Evolutionary conservation across 2,113 vertebrate genomes (phyloP).

Genomic region (Isichthys henryi): DNA sequence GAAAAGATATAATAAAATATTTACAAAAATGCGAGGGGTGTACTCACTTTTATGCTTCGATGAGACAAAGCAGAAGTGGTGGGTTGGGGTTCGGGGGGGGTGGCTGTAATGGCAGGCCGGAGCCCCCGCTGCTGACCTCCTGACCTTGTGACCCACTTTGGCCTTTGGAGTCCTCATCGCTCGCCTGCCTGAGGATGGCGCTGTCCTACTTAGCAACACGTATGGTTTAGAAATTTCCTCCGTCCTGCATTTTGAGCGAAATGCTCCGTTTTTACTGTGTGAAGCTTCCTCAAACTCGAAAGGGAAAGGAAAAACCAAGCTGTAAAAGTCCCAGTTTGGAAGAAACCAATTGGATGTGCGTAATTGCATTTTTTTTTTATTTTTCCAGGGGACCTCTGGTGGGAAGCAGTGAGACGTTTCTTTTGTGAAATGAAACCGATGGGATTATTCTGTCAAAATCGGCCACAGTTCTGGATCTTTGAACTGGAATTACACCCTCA

Average conservation of each 20-base stretch:
- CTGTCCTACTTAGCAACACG: neutral
- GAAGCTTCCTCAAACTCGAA: neutral
- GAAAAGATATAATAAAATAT: too few relatives aligned
- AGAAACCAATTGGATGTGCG: neutral
- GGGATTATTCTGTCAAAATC: neutral
- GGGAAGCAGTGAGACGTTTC: neutral
- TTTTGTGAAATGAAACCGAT: neutral
- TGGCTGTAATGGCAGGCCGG: neutral
- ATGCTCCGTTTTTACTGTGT: neutral
- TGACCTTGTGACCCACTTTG: neutral
- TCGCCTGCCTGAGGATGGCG: neutral
- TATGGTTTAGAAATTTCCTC: neutral
- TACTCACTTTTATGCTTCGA: too few relatives aligned
- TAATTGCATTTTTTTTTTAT: neutral
- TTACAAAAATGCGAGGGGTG: too few relatives aligned
- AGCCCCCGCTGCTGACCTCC: neutral
- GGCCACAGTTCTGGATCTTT: neutral
- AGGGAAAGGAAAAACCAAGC: neutral
- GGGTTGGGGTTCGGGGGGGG: neutral
- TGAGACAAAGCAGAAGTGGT: neutral
- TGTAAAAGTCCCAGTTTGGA: neutral
- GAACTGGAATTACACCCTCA: slow-evolving; percentile 1
- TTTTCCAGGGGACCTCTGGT: neutral
- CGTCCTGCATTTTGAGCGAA: neutral
- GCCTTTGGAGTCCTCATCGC: neutral